Percentiles rank a stretch among this genome's conserved stretches.
Conservation (phyloP, 2,113 vertebrate genomes). For the Psittacula cyanocephala region DNA sequence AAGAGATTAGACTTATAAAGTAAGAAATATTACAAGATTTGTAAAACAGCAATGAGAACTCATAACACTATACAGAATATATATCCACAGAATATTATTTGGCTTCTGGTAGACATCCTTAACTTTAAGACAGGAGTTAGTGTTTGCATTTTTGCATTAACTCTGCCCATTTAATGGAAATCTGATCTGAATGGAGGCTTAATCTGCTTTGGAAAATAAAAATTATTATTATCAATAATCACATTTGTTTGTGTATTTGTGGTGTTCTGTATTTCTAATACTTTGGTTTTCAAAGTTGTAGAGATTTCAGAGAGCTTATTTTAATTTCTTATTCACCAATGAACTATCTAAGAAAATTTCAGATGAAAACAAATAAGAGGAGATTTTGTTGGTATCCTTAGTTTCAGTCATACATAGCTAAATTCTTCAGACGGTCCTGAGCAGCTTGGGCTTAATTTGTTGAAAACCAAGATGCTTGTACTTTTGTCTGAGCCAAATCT, state of each 20-base stretch:
- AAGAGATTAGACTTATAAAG: background rate
- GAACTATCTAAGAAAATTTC: background rate
- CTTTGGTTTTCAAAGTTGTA: background rate
- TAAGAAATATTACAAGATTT: background rate
- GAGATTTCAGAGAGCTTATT: background rate
- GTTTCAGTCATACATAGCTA: background rate
- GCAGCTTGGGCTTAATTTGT: background rate
- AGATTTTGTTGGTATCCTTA: background rate
- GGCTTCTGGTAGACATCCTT: background rate
- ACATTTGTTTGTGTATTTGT: background rate
- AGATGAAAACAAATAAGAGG: background rate
- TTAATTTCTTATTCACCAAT: background rate
- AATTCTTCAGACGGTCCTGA: background rate
- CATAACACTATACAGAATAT: background rate
- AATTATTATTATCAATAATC: background rate
- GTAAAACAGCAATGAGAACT: background rate
- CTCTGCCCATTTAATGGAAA: background rate
- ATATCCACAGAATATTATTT: background rate
- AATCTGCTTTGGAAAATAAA: background rate
- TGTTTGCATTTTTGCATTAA: background rate
- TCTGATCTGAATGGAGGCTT: background rate
- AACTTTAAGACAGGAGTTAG: background rate
- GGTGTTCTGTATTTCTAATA: background rate
- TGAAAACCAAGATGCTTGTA: background rate
- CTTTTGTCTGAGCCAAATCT: background rate